Percentiles rank a stretch among this genome's conserved stretches.
Evolutionary conservation across 2,797 vertebrate genomes (phyloP).

Genomic region (Alosa sapidissima): DNA sequence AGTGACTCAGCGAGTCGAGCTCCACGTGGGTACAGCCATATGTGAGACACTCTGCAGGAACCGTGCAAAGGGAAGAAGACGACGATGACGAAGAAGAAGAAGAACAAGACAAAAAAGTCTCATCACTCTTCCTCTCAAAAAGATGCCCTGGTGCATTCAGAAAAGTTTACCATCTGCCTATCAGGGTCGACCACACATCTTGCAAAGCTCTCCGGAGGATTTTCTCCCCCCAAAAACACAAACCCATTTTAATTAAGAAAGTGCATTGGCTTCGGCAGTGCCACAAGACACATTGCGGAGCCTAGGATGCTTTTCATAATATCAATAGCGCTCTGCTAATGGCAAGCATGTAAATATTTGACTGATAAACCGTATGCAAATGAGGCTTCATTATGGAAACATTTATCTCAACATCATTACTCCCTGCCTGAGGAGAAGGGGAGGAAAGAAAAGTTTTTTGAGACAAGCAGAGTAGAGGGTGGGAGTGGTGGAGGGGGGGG

Average conservation of each 20-base stretch:
- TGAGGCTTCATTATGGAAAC: not conserved
- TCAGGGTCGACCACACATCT: slow-evolving; percentile 12
- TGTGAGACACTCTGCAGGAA: slow-evolving; percentile 36
- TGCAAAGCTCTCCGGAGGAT: not conserved
- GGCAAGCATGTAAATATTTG: slow-evolving; percentile 23
- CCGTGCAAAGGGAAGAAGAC: not conserved
- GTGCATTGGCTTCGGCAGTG: not conserved
- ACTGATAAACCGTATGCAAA: slow-evolving; percentile 17
- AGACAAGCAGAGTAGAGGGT: not conserved
- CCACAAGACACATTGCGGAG: not conserved
- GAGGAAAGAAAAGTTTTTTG: not conserved
- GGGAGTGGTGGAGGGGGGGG: not conserved
- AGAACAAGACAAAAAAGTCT: not conserved
- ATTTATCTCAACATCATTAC: slow-evolving; percentile 22
- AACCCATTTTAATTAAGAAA: slow-evolving; percentile 19
- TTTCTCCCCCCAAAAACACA: not conserved
- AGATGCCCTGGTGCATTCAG: not conserved
- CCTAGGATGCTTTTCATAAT: slow-evolving; percentile 5
- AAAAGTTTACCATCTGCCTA: slow-evolving; percentile 19
- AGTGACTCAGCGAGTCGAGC: slow-evolving; percentile 39
- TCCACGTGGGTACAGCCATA: slow-evolving; percentile 32
- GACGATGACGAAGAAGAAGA: not conserved
- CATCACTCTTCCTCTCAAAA: slow-evolving; percentile 2
- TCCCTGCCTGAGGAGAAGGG: slow-evolving; percentile 1
- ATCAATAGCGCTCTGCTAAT: slow-evolving; percentile 7